phyloP scores from a whole-genome alignment of 2,113 vertebrate species.

The Grammatotria lemairii region DNA sequence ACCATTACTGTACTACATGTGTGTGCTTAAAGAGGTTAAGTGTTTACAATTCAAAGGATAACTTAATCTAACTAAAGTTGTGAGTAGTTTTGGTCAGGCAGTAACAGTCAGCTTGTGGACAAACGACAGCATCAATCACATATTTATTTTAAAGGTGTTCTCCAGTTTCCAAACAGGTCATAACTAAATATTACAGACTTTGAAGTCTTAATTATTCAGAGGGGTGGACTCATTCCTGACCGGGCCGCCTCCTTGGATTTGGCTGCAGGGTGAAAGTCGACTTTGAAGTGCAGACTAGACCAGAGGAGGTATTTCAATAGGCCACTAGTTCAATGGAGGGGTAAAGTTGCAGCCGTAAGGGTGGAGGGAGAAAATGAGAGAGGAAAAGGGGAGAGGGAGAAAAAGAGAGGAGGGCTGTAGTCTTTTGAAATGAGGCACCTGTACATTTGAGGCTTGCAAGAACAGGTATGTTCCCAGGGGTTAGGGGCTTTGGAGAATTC shows the following conservation, averaged over 20 bases:
- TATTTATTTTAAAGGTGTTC: background rate
- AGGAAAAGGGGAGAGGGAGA: background rate
- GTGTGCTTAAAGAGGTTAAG: background rate
- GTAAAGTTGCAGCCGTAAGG: slow-evolving; percentile 43
- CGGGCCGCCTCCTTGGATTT: slow-evolving; percentile 17
- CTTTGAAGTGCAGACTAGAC: slow-evolving; percentile 64
- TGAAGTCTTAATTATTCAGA: slow-evolving; percentile 45
- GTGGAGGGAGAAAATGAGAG: background rate
- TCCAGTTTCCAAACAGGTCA: slow-evolving; percentile 39
- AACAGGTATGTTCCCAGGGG: slow-evolving; percentile 63
- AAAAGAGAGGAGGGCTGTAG: slow-evolving; percentile 9
- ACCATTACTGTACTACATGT: background rate
- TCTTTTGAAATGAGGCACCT: slow-evolving; percentile 65
- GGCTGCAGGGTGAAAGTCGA: slow-evolving; percentile 48
- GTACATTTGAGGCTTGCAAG: slow-evolving; percentile 54
- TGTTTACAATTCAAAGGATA: background rate
- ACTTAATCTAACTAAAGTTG: background rate
- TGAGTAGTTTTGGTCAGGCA: background rate
- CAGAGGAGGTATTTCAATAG: slow-evolving; percentile 58
- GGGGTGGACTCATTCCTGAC: slow-evolving; percentile 22
- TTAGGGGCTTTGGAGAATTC: slow-evolving; percentile 44
- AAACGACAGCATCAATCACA: slow-evolving; percentile 1
- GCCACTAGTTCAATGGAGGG: slow-evolving; percentile 33
- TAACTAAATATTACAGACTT: slow-evolving; percentile 36
- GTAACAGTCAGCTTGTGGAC: background rate